phyloP scores from a whole-genome alignment of 2,113 vertebrate genomes.

The Pseudorasbora parva region DNA sequence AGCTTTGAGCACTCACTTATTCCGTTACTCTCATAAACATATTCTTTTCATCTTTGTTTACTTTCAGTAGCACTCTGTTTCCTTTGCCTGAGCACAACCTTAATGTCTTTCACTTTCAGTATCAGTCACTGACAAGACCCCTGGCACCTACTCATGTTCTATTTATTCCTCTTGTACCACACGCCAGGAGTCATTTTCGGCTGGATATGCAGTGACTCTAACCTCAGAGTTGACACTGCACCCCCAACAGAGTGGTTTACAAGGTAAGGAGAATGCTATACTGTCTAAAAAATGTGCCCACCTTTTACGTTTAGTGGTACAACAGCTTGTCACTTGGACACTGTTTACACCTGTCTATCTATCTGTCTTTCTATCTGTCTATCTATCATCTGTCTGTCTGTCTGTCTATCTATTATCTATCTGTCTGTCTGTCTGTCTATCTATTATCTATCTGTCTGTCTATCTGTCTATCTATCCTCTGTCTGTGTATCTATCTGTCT shows the following conservation, averaged over 20 bases:
- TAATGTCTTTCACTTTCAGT: slow-evolving; percentile 38
- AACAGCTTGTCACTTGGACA: too few species aligned
- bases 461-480: not conserved
- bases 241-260: slow-evolving; percentile 42
- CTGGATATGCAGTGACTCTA: slow-evolving; percentile 55
- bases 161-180: slow-evolving; percentile 52
- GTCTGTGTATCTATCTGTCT: too few species aligned
- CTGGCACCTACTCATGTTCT: slow-evolving; percentile 38
- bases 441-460: not conserved
- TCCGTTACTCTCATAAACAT: not conserved
- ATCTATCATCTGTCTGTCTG: not conserved
- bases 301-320: not conserved
- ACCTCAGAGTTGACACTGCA: slow-evolving; percentile 15
- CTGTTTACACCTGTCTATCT: too few species aligned
- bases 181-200: slow-evolving; percentile 47
- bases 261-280: not conserved
- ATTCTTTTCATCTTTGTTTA: slow-evolving; percentile 31
- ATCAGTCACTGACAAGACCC: slow-evolving; percentile 19
- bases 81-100: not conserved
- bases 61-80: slow-evolving; percentile 17
- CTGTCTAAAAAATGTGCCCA: not conserved
- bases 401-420: too few species aligned
- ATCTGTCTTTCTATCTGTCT: too few species aligned
- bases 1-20: not conserved
- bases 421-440: not conserved